Evolutionary conservation across 2,113 vertebrate genomes (phyloP).

Genomic region (Daphoenositta chrysoptera): DNA sequence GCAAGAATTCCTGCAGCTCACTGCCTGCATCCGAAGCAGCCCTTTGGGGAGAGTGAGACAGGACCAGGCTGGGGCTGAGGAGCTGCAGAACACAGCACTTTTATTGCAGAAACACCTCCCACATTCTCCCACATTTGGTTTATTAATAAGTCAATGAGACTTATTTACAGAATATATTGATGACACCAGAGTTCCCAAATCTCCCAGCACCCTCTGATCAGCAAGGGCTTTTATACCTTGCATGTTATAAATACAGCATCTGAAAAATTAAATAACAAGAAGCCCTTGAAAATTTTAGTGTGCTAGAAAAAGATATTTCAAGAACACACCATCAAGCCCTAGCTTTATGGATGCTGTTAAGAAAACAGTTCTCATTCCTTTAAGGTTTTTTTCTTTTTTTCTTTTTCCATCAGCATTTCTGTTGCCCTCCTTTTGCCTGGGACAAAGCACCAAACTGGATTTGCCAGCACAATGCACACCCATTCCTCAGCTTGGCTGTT

Average conservation of each 20-base stretch:
- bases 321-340: not conserved
- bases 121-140: not conserved
- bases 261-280: not conserved
- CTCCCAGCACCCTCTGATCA: not conserved
- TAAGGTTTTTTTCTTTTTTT: not conserved
- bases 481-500: not conserved
- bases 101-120: not conserved
- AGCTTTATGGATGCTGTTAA: not conserved
- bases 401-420: not conserved
- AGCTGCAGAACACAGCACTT: not conserved
- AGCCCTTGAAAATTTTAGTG: not conserved
- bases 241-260: not conserved
- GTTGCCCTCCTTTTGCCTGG: not conserved
- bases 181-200: not conserved
- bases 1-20: not conserved
- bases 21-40: not conserved
- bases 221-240: not conserved
- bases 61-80: not conserved
- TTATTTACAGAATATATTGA: not conserved
- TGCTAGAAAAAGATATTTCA: not conserved
- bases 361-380: not conserved
- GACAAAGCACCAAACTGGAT: not conserved
- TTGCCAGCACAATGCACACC: not conserved
- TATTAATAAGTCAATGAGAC: slow-evolving; percentile 12
- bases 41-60: not conserved